Percentiles rank a stretch among this genome's conserved stretches.
phyloP scores from a whole-genome alignment of 2,113 vertebrate genomes.

The Theristicus caerulescens region DNA sequence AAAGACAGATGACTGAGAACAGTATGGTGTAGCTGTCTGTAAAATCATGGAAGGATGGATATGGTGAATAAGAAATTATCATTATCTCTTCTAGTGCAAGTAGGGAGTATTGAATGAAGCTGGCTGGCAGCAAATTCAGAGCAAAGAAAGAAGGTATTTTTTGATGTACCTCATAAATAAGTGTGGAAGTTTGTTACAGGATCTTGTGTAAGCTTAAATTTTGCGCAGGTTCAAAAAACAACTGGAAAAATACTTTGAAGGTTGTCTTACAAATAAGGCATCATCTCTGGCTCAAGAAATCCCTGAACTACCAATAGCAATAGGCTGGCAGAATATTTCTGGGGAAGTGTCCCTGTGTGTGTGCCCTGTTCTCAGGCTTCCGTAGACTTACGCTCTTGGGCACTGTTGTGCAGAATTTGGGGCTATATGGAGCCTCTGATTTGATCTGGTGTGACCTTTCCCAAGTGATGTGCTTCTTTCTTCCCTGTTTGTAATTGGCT shows the following conservation, averaged over 20 bases:
- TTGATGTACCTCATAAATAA: neutral
- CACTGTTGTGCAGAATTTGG: neutral
- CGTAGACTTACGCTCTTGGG: neutral
- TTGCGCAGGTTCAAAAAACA: neutral
- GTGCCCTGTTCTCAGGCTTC: neutral
- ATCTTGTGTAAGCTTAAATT: neutral
- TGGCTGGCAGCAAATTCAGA: neutral
- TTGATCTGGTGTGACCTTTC: neutral
- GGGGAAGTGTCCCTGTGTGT: neutral
- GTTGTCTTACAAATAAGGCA: neutral
- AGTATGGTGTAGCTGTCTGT: neutral
- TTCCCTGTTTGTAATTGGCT: neutral
- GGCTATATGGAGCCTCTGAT: neutral
- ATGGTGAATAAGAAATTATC: neutral
- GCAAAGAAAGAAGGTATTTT: neutral
- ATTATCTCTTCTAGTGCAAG: neutral
- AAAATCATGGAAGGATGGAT: neutral
- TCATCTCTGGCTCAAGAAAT: neutral
- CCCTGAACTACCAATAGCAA: neutral
- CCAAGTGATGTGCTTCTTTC: neutral
- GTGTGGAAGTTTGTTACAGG: neutral
- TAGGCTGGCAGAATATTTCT: neutral
- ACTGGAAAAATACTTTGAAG: neutral
- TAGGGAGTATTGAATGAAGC: neutral
- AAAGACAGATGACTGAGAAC: neutral